phyloP scores from a whole-genome alignment of 2,113 vertebrate genomes.

The Melozone crissalis region DNA sequence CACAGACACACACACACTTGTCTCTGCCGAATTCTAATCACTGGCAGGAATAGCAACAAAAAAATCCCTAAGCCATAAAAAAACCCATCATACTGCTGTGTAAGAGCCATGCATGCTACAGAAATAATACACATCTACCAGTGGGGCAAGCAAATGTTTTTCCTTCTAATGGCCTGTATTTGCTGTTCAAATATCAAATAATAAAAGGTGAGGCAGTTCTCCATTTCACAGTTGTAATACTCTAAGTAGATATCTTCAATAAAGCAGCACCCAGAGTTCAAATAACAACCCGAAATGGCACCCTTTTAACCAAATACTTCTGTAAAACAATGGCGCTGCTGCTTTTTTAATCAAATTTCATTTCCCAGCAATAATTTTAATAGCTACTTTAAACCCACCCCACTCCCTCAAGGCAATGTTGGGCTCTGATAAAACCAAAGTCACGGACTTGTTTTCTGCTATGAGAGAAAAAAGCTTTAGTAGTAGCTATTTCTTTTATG shows the following conservation, averaged over 20 bases:
- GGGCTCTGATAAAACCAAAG: not conserved
- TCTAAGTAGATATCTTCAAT: not conserved
- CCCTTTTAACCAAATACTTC: not conserved
- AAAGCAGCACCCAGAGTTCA: not conserved
- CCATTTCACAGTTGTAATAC: not conserved
- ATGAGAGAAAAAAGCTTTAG: not conserved
- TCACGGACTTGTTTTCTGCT: not conserved
- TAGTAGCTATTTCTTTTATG: slow-evolving; percentile 13
- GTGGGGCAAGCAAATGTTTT: not conserved
- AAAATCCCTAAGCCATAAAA: too few species aligned
- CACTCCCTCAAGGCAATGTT: not conserved
- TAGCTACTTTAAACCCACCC: not conserved
- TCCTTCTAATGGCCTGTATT: not conserved
- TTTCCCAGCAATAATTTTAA: slow-evolving; percentile 38
- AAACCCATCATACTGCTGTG: rapidly evolving
- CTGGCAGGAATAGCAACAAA: not conserved
- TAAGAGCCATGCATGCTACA: not conserved
- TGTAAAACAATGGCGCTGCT: not conserved
- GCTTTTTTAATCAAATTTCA: slow-evolving; percentile 23
- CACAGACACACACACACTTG: too few species aligned
- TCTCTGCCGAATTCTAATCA: not conserved
- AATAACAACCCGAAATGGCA: not conserved
- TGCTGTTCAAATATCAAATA: not conserved
- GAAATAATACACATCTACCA: not conserved
- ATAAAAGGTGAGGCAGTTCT: not conserved